A percentile compares a stretch with the other conserved stretches of the same genome.
Evolutionary conservation across 2,797 vertebrate species (phyloP).

Genomic region (Harpagifer antarcticus): DNA sequence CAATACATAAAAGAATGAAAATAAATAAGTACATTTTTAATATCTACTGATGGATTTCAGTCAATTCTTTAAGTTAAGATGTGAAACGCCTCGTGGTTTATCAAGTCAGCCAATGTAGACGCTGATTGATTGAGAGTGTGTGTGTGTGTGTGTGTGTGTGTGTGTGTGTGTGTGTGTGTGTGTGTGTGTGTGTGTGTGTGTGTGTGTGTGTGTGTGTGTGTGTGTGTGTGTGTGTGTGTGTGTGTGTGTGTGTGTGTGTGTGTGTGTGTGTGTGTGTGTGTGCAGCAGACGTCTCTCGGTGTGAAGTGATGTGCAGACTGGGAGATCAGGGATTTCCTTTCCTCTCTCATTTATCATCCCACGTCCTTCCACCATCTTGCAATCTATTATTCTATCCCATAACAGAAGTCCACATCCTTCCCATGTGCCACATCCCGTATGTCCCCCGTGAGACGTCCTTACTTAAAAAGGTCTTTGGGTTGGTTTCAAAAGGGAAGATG

Average conservation of each 20-base stretch:
- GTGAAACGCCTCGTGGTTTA: neutral
- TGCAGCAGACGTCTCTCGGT: conserved; percentile 40
- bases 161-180: too few species aligned
- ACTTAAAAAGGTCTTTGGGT: conserved; percentile 49
- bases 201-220: too few species aligned
- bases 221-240: too few species aligned
- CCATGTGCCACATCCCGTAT: conserved; percentile 21
- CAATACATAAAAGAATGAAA: too few species aligned
- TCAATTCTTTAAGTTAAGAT: neutral
- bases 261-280: too few species aligned
- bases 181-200: too few species aligned
- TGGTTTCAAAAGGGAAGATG: conserved; percentile 53
- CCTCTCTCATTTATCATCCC: conserved; percentile 29
- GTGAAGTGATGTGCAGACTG: conserved; percentile 53
- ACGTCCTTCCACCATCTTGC: conserved; percentile 34
- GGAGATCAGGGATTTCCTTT: conserved; percentile 35
- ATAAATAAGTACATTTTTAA: too few species aligned
- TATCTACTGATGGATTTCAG: neutral
- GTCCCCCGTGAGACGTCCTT: conserved; percentile 12
- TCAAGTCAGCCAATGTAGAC: neutral
- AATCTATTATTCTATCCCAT: conserved; percentile 13
- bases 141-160: too few species aligned
- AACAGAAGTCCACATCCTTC: conserved; percentile 36
- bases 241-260: too few species aligned
- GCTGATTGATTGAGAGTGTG: neutral